Percentiles rank a stretch among this genome's conserved stretches.
phyloP scores from a whole-genome alignment of 2,113 vertebrate species.

The Tragulus kanchil region DNA sequence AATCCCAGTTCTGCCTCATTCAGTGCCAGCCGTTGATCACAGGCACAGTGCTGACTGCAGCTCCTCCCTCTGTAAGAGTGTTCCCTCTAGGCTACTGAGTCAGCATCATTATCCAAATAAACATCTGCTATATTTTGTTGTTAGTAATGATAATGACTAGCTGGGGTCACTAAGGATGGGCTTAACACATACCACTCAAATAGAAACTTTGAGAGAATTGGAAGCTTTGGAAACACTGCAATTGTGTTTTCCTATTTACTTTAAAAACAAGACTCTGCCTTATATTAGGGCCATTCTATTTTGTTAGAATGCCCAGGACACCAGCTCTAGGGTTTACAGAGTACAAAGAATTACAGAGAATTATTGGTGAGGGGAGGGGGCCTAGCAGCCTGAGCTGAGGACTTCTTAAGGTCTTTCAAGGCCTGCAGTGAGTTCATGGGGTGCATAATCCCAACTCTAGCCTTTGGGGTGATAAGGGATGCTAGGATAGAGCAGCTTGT shows the following conservation, averaged over 20 bases:
- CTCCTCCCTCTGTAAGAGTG: slow-evolving; percentile 42
- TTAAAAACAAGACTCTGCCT: slow-evolving; percentile 61
- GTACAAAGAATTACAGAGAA: neutral
- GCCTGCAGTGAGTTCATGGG: neutral
- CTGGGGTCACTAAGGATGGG: slow-evolving; percentile 70
- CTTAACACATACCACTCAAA: slow-evolving; percentile 60
- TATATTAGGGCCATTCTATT: neutral
- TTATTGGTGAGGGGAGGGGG: neutral
- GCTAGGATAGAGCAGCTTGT: neutral
- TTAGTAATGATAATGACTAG: slow-evolving; percentile 78
- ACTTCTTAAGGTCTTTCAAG: neutral
- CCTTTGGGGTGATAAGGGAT: neutral
- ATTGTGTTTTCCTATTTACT: slow-evolving; percentile 57
- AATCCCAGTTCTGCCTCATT: neutral
- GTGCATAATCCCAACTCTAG: neutral
- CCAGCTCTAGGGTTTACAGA: neutral
- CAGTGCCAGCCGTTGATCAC: neutral
- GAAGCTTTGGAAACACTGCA: slow-evolving; percentile 63
- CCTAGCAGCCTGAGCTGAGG: neutral
- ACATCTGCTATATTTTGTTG: slow-evolving; percentile 77
- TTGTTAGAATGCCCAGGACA: slow-evolving; percentile 6
- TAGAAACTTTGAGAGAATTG: slow-evolving; percentile 75
- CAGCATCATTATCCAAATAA: slow-evolving; percentile 77
- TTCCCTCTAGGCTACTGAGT: slow-evolving; percentile 75
- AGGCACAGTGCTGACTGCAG: neutral